Evolutionary conservation across 1,140 invertebrate species (phyloP).

Genomic region (Dendroctonus ponderosae): DNA sequence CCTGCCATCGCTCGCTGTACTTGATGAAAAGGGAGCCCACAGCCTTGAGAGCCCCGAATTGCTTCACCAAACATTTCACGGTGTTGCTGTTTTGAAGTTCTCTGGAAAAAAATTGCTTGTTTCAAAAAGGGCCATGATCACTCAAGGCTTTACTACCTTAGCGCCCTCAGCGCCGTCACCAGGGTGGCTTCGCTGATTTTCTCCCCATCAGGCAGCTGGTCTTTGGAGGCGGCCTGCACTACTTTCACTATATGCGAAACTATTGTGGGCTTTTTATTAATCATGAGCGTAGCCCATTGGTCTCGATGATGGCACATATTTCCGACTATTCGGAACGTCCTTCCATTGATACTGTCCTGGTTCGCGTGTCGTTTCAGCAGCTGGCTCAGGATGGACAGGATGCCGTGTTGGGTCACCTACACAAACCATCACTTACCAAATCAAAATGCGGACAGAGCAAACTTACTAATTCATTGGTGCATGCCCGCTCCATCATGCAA

Average conservation of each 20-base stretch:
- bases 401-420: constrained; percentile 39
- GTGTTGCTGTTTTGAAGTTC: constrained; percentile 38
- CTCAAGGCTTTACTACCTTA: constrained; percentile 33
- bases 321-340: constrained; percentile 46
- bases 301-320: constrained; percentile 46
- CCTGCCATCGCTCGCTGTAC: constrained; percentile 37
- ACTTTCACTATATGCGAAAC: constrained; percentile 40
- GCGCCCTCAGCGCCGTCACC: constrained; percentile 37
- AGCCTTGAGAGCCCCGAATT: constrained; percentile 40
- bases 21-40: constrained; percentile 45
- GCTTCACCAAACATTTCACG: constrained; percentile 35
- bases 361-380: constrained; percentile 42
- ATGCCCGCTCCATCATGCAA: constrained; percentile 56
- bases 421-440: background rate
- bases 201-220: constrained; percentile 16
- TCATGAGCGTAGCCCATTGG: constrained; percentile 37
- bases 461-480: constrained; percentile 42
- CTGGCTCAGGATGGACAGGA: constrained; percentile 40
- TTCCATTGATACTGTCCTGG: constrained; percentile 46
- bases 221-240: constrained; percentile 33
- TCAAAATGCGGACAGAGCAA: background rate
- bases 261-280: constrained; percentile 42
- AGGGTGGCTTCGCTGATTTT: constrained; percentile 41
- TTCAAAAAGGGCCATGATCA: background rate
- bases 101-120: background rate